These are phyloP conservation scores for Atethmia centrago DNA, from an alignment of 2,888 invertebrate genomes.

Conservation along the genomic window DNA sequence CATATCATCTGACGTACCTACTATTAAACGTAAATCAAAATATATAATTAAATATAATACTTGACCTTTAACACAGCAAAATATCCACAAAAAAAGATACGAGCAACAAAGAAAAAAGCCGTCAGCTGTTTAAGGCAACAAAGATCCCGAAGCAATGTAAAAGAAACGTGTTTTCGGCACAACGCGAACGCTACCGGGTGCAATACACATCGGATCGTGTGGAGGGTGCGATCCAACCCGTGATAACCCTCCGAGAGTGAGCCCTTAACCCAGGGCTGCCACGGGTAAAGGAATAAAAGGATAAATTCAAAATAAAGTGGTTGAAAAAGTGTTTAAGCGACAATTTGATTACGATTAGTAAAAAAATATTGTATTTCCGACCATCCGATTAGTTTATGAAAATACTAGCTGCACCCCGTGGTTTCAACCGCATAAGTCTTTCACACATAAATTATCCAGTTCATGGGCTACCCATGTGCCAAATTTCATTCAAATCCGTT, in stretches of 20 bases:
- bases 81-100: not conserved
- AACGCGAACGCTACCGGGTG: slow-evolving; percentile 21
- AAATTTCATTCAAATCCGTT: too few species aligned
- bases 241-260: slow-evolving; percentile 80
- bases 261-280: slow-evolving; percentile 77
- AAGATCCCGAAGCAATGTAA: slow-evolving; percentile 40
- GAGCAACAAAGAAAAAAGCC: not conserved
- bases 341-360: not conserved
- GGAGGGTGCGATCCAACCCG: slow-evolving; percentile 74
- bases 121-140: slow-evolving; percentile 60
- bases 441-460: too few species aligned
- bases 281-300: not conserved
- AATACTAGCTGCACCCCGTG: too few species aligned
- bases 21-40: not conserved
- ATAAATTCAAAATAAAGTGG: not conserved
- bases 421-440: too few species aligned
- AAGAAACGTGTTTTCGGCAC: slow-evolving; percentile 52
- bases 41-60: too few species aligned
- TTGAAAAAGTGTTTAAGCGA: not conserved
- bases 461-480: too few species aligned
- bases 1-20: not conserved
- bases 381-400: not conserved
- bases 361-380: not conserved
- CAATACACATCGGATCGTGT: slow-evolving; percentile 60
- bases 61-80: not conserved